Evolutionary conservation across 2,888 invertebrate genomes (phyloP), one percentile per base, ranked within the genome.

Genomic region (Amphimallon solstitiale): DNA sequence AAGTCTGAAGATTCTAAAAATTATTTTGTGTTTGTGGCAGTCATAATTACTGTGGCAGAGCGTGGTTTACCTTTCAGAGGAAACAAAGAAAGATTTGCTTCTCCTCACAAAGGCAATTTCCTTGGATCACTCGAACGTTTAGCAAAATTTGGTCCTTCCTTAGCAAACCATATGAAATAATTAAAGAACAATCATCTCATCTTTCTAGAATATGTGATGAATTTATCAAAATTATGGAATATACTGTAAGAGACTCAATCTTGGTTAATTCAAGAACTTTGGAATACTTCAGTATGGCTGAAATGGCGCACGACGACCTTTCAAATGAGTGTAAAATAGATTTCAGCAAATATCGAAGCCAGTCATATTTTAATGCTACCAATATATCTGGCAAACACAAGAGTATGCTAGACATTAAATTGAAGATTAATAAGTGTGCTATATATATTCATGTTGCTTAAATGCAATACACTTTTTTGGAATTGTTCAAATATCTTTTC

Each of bases 211-310:
- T 63, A 59, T 65, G 29, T 48, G 65, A 67, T 66, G 60, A 69
- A 69, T 54, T 69, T 40, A 69, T 71, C 52, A 48, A 66, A 45
- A 34, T 66, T 38, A 69, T 70, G 63, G 68, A 67, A 48, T 52
- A 65, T 34, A 62, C 40, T 38, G 70, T 62, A 63, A 52, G 43
- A 56, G 14, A 56, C 52, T 66, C 65, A 62, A 68, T 65, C 69
- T 70, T 65, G 46, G 65, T 70, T 56, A 45, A 71, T 52, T 35
- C 71, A 59, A 69, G 46, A 65, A 54, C 19, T 63, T 59, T 68
- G 63, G 56, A 63, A 7, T 67, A 70, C 51, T 70, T 67, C 65
- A 59, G 64, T 59, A 64, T 59, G 56, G 54, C 64, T 56, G 43
- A 64, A 43, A 64, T 64, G 29, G 46, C 29, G 15, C 34, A 65